These are phyloP conservation scores for Aplysia californica DNA, from an alignment of 1,140 invertebrate species.

Conservation along the genomic window DNA sequence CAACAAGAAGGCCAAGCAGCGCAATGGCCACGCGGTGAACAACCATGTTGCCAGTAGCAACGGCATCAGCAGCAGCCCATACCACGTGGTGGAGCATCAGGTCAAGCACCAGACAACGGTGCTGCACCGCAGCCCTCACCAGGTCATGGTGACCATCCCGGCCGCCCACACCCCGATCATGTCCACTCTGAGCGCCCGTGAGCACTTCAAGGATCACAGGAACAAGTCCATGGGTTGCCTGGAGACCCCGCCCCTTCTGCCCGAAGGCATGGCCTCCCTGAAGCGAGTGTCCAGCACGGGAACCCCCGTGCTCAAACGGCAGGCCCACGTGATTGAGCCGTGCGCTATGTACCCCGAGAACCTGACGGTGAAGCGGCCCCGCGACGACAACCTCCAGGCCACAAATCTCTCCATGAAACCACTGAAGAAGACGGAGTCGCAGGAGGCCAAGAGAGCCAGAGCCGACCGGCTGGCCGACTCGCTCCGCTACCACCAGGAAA, in stretches of 20 bases:
- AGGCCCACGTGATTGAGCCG: constrained; percentile 22
- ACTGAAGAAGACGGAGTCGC: constrained; percentile 19
- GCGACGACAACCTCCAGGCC: constrained; percentile 15
- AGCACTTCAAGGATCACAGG: constrained; percentile 10
- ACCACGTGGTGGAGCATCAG: constrained; percentile 6
- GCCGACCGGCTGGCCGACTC: constrained; percentile 33
- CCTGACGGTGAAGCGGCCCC: not conserved
- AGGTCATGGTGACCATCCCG: constrained; percentile 19
- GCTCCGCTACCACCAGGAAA: constrained; percentile 32
- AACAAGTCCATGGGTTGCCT: constrained; percentile 20
- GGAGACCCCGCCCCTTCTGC: not conserved
- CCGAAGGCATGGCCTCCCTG: not conserved
- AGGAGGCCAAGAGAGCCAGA: constrained; percentile 24
- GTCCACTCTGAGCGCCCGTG: constrained; percentile 1
- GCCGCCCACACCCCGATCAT: constrained; percentile 9
- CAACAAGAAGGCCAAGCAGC: not conserved
- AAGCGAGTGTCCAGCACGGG: constrained; percentile 33
- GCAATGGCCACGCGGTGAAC: not conserved
- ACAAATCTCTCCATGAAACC: constrained; percentile 24
- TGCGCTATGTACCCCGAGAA: constrained; percentile 23
- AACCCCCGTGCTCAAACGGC: constrained; percentile 27
- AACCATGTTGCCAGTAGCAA: not conserved
- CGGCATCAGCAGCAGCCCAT: not conserved
- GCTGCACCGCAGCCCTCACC: not conserved
- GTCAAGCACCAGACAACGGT: constrained; percentile 13